These are phyloP conservation scores for Octopus bimaculoides DNA, from an alignment of 1,140 invertebrate species.

Conservation along the genomic window DNA sequence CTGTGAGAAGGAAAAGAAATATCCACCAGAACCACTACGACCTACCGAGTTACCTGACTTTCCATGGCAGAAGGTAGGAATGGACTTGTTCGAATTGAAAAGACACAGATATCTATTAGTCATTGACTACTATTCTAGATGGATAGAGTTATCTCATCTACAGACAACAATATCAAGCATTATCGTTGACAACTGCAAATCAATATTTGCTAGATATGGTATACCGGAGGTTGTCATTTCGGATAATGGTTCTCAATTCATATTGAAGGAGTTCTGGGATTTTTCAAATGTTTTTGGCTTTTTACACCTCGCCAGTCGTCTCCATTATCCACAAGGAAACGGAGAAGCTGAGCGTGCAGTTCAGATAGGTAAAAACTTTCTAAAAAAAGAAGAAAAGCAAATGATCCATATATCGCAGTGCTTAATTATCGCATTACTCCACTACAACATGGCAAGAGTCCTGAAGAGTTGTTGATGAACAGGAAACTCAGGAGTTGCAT, in stretches of 20 bases:
- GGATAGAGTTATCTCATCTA: slow-evolving; percentile 19
- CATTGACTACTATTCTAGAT: slow-evolving; percentile 29
- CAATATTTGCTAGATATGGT: slow-evolving; percentile 29
- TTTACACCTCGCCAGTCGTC: slow-evolving; percentile 48
- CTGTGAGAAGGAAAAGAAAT: not conserved
- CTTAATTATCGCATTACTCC: too few species aligned
- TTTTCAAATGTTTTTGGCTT: slow-evolving; percentile 56
- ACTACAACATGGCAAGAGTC: too few species aligned
- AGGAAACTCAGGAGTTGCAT: too few species aligned
- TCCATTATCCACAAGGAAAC: slow-evolving; percentile 33
- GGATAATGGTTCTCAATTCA: slow-evolving; percentile 56
- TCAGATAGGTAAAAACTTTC: slow-evolving; percentile 28
- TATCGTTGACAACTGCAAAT: slow-evolving; percentile 23
- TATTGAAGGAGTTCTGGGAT: slow-evolving; percentile 46
- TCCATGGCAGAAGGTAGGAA: slow-evolving; percentile 25
- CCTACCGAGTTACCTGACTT: slow-evolving; percentile 15
- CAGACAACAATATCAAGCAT: slow-evolving; percentile 3
- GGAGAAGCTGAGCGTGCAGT: slow-evolving; percentile 32
- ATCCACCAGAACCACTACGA: slow-evolving; percentile 20
- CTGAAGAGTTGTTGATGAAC: too few species aligned
- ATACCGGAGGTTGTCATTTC: slow-evolving; percentile 14
- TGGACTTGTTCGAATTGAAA: slow-evolving; percentile 24
- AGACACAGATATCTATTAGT: slow-evolving; percentile 16
- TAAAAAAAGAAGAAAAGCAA: too few species aligned
- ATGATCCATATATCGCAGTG: too few species aligned